Conservation (phyloP, 2,888 invertebrate species). For the Lithophane ornitopus region DNA sequence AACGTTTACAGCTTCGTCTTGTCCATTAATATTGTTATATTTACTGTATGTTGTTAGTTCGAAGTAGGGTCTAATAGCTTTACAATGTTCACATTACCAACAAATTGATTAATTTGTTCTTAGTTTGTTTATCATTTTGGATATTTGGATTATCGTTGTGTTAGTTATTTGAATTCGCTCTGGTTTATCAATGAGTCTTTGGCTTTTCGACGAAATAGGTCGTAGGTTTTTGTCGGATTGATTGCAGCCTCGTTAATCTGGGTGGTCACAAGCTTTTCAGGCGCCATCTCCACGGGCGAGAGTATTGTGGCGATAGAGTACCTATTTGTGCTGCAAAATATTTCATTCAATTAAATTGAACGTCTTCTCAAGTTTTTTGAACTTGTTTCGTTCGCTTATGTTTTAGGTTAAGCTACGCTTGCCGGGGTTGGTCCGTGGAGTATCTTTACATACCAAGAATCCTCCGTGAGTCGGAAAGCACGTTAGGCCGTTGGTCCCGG, state of each 20-base stretch:
- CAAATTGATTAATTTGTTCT: slow-evolving; percentile 62
- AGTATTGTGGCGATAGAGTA: no score
- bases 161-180: background rate
- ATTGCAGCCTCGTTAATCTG: background rate
- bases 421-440: no score
- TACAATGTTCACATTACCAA: slow-evolving; percentile 52
- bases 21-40: slow-evolving; percentile 73
- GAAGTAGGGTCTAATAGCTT: slow-evolving; percentile 43
- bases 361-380: background rate
- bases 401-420: no score
- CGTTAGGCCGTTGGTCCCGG: no score
- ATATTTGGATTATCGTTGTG: background rate
- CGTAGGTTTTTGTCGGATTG: no score
- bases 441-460: no score
- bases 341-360: background rate
- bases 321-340: background rate
- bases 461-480: no score
- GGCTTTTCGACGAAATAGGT: background rate
- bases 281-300: no score
- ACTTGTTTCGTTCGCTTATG: background rate
- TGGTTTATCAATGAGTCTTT: background rate
- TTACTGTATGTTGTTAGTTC: slow-evolving; percentile 49
- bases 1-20: slow-evolving; percentile 72
- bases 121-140: slow-evolving; percentile 20
- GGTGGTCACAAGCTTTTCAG: no score